phyloP scores from a whole-genome alignment of 2,797 vertebrate species.

The Adrianichthys oophorus region DNA sequence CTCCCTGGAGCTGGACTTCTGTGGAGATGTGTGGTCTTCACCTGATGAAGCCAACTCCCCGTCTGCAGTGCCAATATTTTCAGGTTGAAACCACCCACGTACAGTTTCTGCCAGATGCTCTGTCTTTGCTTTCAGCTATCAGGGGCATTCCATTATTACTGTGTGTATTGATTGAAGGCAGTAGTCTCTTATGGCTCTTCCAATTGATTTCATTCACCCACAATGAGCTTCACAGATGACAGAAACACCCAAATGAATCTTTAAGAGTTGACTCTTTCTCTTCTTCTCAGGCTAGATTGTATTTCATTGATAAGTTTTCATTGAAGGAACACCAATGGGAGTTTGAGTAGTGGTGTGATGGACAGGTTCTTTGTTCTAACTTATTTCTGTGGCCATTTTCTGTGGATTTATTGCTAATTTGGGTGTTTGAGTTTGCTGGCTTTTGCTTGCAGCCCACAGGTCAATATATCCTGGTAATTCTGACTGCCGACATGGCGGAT shows the following conservation, averaged over 20 bases:
- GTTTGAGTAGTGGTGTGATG: no score
- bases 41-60: slow-evolving; percentile 45
- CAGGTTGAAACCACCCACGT: slow-evolving; percentile 51
- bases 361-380: no score
- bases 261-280: slow-evolving; percentile 44
- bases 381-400: no score
- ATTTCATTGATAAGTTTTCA: no score
- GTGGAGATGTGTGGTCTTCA: slow-evolving; percentile 29
- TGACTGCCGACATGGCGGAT: no score
- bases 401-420: no score
- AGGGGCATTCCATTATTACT: slow-evolving; percentile 62
- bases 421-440: no score
- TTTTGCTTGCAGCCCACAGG: no score
- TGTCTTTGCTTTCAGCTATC: slow-evolving; percentile 55
- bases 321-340: no score
- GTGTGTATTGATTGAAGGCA: slow-evolving; percentile 65
- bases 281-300: no score
- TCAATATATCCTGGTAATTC: no score
- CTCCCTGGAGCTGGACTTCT: slow-evolving; percentile 14
- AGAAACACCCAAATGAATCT: slow-evolving; percentile 69
- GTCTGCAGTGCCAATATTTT: slow-evolving; percentile 45
- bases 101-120: slow-evolving; percentile 54
- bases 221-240: slow-evolving; percentile 61
- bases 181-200: slow-evolving; percentile 57
- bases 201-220: slow-evolving; percentile 75